Evolutionary conservation across 2,113 vertebrate genomes (phyloP), one percentile per base, ranked within the genome.

Genomic region (Oncorhynchus nerka): DNA sequence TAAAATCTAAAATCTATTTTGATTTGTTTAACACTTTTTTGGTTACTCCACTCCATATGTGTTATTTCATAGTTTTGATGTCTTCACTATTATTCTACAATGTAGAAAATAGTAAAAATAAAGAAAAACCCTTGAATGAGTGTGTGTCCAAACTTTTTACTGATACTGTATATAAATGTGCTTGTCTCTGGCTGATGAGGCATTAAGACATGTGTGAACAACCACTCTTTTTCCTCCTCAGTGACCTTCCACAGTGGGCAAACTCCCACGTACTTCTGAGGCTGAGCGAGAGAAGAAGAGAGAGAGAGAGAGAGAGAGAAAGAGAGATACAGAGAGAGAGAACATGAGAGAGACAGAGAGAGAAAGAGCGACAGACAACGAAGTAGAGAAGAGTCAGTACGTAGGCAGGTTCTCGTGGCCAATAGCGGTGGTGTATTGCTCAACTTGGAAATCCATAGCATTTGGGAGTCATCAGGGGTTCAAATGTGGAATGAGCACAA

Each of bases 401-500:
- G 11, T 57, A 13, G 28, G 28, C 26, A 51, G 28, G 5, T 4
- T 84, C 79, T 7, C 71, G 68, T 68, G 57, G 69, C 75, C 34
- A 75, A 71, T 64, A 72, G 22, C 20, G 16, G 19, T 59, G 79
- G 51, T 87, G 76, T 89, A 45, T 45, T 45, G 9, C 84, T 77
- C 28, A 77, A 65, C 74, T 75, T 89, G n/a, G 34, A 45, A 45
- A 45, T 11, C 39, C 39, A 68, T 87, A 73, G 70, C 78, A 59
- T 79, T 84, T 81, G 32, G 51, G 64, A 77, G 81, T 77, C 84
- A 80, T 73, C 59, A 20, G 26, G 22, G 28, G 71, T 74, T 70
- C 30, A 61, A 81, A 55, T 66, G 70, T 66, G 68, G 70, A 28
- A 34, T 59, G 78, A 74, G 67, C 55, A 73, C 16, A 2, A 45